Evolutionary conservation across 1,140 invertebrate species (phyloP).

Genomic region (Dreissena polymorpha): DNA sequence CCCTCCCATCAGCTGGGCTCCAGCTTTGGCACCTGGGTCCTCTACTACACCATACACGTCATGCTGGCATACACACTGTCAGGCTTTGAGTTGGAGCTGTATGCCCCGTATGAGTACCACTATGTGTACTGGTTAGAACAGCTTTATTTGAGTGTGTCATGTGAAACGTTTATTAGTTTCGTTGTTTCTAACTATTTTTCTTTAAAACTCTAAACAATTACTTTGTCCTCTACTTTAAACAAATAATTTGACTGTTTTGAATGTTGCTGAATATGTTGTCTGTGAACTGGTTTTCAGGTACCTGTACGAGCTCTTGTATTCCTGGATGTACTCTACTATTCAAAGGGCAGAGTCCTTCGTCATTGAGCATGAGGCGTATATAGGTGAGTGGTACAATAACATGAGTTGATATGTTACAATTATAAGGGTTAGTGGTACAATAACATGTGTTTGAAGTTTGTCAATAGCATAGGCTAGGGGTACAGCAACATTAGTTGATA

Average conservation of each 20-base stretch:
- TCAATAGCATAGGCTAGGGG: no score
- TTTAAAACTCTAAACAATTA: no score
- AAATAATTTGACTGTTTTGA: no score
- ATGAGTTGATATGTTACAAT: no score
- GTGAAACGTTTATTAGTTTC: no score
- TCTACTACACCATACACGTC: slow-evolving; percentile 96
- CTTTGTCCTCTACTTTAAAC: no score
- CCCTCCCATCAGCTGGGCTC: slow-evolving; percentile 87
- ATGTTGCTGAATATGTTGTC: no score
- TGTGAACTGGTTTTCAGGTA: slow-evolving; percentile 84
- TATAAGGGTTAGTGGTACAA: no score
- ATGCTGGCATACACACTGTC: slow-evolving; percentile 97
- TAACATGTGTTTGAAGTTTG: no score
- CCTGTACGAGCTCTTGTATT: slow-evolving; percentile 96
- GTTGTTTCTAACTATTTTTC: no score
- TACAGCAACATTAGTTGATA: no score
- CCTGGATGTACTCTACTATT: slow-evolving; percentile 94
- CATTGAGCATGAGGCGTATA: slow-evolving; percentile 86
- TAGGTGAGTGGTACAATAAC: slow-evolving; percentile 43
- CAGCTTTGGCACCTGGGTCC: slow-evolving; percentile 96
- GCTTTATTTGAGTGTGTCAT: no score
- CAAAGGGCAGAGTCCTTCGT: slow-evolving; percentile 92
- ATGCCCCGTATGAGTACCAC: slow-evolving; percentile 97
- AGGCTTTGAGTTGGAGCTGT: slow-evolving; percentile 97
- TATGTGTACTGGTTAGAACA: slow-evolving; percentile 92